Base-by-base conservation (phyloP, 2,797 vertebrate genomes). In the Zalophus californianus region DNA sequence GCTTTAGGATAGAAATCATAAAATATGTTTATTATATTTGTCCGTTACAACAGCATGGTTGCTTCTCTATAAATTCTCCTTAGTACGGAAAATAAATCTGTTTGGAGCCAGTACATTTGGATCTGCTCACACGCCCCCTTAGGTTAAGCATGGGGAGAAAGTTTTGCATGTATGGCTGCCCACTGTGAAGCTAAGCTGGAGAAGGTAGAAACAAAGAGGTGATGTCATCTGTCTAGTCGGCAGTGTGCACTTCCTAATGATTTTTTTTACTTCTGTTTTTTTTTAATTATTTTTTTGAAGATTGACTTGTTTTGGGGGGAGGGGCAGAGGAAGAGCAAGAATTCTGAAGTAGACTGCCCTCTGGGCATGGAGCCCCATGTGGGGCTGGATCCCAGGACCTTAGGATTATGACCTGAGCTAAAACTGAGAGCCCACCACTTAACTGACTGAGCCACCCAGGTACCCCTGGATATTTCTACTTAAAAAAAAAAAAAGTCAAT, bases 1-100 rank as follows among this genome's bases (percentile, higher is more conserved):
- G 38, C 44, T 72, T 73, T 60, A 58, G 88, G 32, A 88, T 35
- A 95, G 70, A 85, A 96, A 12, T 44, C 29, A 77, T 90, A 90
- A 92, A 92, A 90, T 68, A 38, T 66, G 60, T 80, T 90, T 84
- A 79, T 84, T 79, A 50, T 72, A 50, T 64, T 70, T 87, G 32
- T 85, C 16, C 44, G 15, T 50, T 90, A 58, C n/a, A 48, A 44
- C 41, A 78, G 50, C n/a, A 80, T 32, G 54, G 38, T 38, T 93
- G 72, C 44, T 94, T 58, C 70, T 50, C 44, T 68, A 20, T 50
- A 62, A 73, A 90, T 15, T 82, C 70, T 80, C 32, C 48, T 83
- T 56, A 29, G 70, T 44, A 41, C 56, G 75, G 50, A 52, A 77
- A 89, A 68, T 27, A 60, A 68, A 62, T 73, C 29, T 27, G 86